Conservation (phyloP, 2,797 vertebrate species). For the Fistularia commersonii region DNA sequence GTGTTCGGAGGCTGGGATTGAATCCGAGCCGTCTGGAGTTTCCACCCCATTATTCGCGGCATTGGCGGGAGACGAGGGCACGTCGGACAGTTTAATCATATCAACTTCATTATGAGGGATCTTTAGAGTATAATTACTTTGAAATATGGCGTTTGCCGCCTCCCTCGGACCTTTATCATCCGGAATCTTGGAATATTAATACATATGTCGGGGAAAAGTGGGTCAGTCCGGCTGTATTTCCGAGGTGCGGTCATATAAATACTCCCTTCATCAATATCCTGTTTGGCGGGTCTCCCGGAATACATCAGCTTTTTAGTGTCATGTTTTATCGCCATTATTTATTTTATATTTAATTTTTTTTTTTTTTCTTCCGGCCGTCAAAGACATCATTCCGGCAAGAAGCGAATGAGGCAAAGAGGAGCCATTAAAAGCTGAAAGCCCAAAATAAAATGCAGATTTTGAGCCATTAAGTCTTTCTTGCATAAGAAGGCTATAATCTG, state of each 20-base stretch:
- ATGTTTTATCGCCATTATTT: no score
- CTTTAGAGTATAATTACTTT: constrained; percentile 32
- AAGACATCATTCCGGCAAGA: constrained; percentile 27
- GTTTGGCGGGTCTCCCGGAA: constrained; percentile 43
- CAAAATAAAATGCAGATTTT: constrained; percentile 17
- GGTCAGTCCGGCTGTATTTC: constrained; percentile 34
- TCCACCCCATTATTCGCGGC: no score
- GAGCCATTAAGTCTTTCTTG: constrained; percentile 11
- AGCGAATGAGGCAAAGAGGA: no score
- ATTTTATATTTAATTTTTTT: constrained; percentile 28
- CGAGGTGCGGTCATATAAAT: constrained; percentile 34
- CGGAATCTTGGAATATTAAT: constrained; percentile 33
- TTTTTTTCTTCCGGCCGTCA: constrained; percentile 18
- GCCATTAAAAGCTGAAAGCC: constrained; percentile 24
- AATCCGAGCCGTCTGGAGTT: constrained; percentile 30
- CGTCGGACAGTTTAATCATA: constrained; percentile 43
- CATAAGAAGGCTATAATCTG: constrained; percentile 1
- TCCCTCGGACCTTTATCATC: constrained; percentile 19
- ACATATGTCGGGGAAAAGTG: constrained; percentile 28
- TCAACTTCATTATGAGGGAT: constrained; percentile 34
- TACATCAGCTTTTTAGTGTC: constrained; percentile 25
- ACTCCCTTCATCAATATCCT: constrained; percentile 41
- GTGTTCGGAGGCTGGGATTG: constrained; percentile 24
- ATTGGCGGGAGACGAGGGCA: constrained; percentile 32
- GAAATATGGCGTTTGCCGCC: constrained; percentile 36